Evolutionary conservation across 2,888 invertebrate species (phyloP).

Genomic region (Fragum whitleyi): DNA sequence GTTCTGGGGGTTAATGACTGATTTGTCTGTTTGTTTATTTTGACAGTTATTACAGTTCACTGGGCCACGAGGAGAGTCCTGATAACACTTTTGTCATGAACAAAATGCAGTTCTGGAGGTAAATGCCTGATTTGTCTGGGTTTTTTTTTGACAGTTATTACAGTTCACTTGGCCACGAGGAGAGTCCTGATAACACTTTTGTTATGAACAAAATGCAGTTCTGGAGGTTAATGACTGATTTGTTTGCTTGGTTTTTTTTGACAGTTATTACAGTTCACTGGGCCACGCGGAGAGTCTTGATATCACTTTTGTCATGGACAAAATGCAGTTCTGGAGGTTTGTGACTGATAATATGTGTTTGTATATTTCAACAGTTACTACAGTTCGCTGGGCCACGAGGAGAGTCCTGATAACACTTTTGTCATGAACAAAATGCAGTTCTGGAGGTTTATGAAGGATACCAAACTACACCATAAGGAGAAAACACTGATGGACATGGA

Average conservation of each 20-base stretch:
- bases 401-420: slow-evolving; percentile 84
- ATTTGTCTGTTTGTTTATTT: background rate
- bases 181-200: slow-evolving; percentile 84
- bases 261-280: slow-evolving; percentile 79
- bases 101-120: slow-evolving; percentile 85
- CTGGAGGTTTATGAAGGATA: slow-evolving; percentile 85
- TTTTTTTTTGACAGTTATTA: slow-evolving; percentile 67
- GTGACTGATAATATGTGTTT: too few relatives aligned
- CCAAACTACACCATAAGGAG: slow-evolving; percentile 80
- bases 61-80: slow-evolving; percentile 83
- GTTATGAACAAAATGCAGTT: slow-evolving; percentile 85
- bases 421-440: slow-evolving; percentile 85
- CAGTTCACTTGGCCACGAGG: slow-evolving; percentile 82
- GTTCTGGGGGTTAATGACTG: slow-evolving; percentile 83
- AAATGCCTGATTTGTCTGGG: slow-evolving; percentile 82
- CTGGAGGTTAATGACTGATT: slow-evolving; percentile 85
- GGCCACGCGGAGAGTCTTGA: slow-evolving; percentile 84
- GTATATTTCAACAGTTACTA: slow-evolving; percentile 68
- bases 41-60: slow-evolving; percentile 76
- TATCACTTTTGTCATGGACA: slow-evolving; percentile 84
- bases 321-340: slow-evolving; percentile 85
- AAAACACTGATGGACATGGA: slow-evolving; percentile 83
- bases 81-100: slow-evolving; percentile 85
- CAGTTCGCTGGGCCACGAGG: slow-evolving; percentile 82
- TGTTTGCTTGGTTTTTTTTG: background rate